A percentile compares a stretch with the other conserved stretches of the same genome.
phyloP scores from a whole-genome alignment of 2,113 vertebrate species.

The Haplotaxodon microlepis region DNA sequence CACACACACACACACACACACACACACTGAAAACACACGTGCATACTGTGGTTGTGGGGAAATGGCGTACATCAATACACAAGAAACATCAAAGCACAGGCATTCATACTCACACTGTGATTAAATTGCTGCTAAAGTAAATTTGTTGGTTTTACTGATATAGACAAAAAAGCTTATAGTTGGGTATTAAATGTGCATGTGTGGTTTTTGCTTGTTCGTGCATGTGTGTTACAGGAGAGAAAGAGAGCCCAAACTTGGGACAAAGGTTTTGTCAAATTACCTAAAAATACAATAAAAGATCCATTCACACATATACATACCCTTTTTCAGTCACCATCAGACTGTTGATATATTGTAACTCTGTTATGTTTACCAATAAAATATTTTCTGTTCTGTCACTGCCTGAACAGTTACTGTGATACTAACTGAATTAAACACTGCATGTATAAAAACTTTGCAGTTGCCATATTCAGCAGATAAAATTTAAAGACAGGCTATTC shows the following conservation, averaged over 20 bases:
- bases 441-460: background rate
- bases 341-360: background rate
- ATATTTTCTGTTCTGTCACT: background rate
- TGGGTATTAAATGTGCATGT: background rate
- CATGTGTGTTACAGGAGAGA: background rate
- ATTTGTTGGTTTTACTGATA: background rate
- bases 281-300: background rate
- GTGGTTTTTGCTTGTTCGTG: background rate
- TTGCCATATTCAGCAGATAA: background rate
- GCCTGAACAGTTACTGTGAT: background rate
- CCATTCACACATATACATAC: background rate
- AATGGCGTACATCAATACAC: background rate
- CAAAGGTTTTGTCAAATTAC: background rate
- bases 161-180: background rate
- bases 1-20: background rate
- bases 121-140: background rate
- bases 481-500: background rate
- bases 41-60: background rate
- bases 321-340: background rate
- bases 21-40: background rate
- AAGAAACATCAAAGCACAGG: background rate
- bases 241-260: too few species aligned
- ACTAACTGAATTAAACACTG: background rate
- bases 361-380: background rate
- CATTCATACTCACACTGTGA: background rate